These are phyloP conservation scores for Synanthedon vespiformis DNA, from an alignment of 2,888 invertebrate genomes.

Conservation along the genomic window DNA sequence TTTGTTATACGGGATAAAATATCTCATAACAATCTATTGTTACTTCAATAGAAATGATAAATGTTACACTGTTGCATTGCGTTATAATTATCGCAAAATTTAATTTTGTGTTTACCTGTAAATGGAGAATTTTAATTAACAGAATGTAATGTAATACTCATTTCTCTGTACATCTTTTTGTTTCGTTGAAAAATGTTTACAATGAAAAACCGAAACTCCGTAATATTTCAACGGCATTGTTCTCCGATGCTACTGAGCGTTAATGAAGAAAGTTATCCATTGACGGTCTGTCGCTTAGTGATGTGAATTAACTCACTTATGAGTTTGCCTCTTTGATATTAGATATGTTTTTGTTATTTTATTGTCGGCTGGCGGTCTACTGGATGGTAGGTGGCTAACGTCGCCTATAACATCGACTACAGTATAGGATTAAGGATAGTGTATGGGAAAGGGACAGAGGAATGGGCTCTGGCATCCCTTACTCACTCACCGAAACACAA, in stretches of 20 bases:
- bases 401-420: no score
- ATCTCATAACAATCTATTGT: background rate
- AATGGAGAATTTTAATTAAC: no score
- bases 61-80: background rate
- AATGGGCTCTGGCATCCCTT: no score
- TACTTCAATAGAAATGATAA: background rate
- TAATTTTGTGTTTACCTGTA: no score
- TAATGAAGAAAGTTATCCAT: conserved; percentile 39
- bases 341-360: no score
- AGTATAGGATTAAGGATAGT: no score
- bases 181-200: background rate
- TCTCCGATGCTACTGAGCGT: conserved; percentile 8
- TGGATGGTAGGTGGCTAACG: no score
- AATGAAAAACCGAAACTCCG: background rate
- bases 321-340: no score
- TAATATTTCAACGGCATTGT: conserved; percentile 5
- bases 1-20: background rate
- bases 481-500: no score
- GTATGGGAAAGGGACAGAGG: no score
- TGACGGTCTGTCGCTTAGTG: conserved; percentile 8
- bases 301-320: background rate
- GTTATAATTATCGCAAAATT: background rate
- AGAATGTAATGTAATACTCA: background rate
- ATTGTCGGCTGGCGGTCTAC: no score
- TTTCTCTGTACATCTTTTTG: background rate